Conservation (phyloP, 2,888 invertebrate species). For the Lucinisca nassula region DNA sequence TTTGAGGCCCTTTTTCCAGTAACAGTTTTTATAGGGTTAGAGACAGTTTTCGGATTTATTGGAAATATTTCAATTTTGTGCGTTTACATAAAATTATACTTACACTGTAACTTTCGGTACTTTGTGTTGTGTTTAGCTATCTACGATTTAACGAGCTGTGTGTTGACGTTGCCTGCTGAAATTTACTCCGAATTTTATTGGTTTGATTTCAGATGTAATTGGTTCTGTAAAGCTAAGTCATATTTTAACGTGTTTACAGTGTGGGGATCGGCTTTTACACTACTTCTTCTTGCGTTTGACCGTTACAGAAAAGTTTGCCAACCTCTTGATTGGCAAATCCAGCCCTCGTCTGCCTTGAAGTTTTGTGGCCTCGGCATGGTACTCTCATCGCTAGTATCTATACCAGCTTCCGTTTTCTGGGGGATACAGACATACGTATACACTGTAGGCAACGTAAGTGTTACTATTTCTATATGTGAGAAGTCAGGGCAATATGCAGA, state of each 20-base stretch:
- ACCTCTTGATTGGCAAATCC: constrained; percentile 56
- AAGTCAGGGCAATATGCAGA: constrained; percentile 40
- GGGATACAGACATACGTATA: constrained; percentile 58
- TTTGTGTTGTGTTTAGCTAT: constrained; percentile 52
- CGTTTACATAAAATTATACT: constrained; percentile 21
- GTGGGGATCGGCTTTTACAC: constrained; percentile 52
- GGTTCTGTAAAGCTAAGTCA: constrained; percentile 61
- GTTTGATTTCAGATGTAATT: constrained; percentile 44
- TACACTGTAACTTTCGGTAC: constrained; percentile 43
- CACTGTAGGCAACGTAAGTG: neutral
- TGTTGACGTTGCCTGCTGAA: constrained; percentile 58
- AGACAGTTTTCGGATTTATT: constrained; percentile 41
- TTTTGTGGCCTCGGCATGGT: constrained; percentile 21
- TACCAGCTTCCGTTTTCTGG: constrained; percentile 49
- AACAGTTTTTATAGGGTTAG: constrained; percentile 45
- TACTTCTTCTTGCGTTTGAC: constrained; percentile 57
- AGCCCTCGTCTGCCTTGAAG: constrained; percentile 32
- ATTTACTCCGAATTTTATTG: constrained; percentile 56
- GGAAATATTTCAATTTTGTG: constrained; percentile 50
- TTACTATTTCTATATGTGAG: constrained; percentile 62
- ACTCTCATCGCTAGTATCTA: constrained; percentile 30
- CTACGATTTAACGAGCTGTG: constrained; percentile 56
- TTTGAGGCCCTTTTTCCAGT: constrained; percentile 32
- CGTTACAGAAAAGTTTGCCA: constrained; percentile 54
- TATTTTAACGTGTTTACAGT: constrained; percentile 54